Base-by-base conservation (phyloP, 2,888 invertebrate species). In the Pyrocoelia pectoralis region DNA sequence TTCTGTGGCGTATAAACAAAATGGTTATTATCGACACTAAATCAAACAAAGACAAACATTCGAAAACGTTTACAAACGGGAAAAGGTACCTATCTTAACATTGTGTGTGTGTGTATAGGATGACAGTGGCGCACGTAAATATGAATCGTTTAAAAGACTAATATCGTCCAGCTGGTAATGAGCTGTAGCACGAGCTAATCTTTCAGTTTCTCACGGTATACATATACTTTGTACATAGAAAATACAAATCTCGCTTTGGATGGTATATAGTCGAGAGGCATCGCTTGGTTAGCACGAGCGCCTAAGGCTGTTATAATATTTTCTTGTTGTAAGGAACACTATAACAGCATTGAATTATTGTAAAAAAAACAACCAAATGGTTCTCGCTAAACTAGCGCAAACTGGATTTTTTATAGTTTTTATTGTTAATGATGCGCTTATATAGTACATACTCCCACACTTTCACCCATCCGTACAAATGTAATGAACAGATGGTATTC, bases 161-260 rank as follows among this genome's bases (percentile, higher is more conserved):
- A 33, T 33, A 24, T 24, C 24, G 4, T 6, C 24, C 24, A 6
- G 29, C 2, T 33, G 53, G 64, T 64, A 67, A 67, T 64, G 64
- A 67, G 64, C 67, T 49, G 48, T 50, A 67, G 67, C 67, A 67
- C 67, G 67, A 67, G 67, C 67, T 56, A 50, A 56, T 64, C 60
- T 49, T 64, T 55, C 50, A 53, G 53, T 60, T 67, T 67, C 67
- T 67, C 67, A 67, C 67, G 67, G 61, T 56, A 54, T 49, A 54
- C 60, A 60, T 49, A 33, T 33, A 33, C 33, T 33, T n/a, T 33
- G 33, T 33, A 33, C 8, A 33, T 33, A 49, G 61, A 56, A 57
- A 64, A 57, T 15, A 64, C 51, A 57, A 61, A 57, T 60, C 60
- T 61, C 59, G 51, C 52, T 49, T 51, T 40, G 28, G 24, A 24